These are phyloP conservation scores for Poeciliopsis presidionis DNA, from an alignment of 2,797 vertebrate genomes.

Conservation along the genomic window DNA sequence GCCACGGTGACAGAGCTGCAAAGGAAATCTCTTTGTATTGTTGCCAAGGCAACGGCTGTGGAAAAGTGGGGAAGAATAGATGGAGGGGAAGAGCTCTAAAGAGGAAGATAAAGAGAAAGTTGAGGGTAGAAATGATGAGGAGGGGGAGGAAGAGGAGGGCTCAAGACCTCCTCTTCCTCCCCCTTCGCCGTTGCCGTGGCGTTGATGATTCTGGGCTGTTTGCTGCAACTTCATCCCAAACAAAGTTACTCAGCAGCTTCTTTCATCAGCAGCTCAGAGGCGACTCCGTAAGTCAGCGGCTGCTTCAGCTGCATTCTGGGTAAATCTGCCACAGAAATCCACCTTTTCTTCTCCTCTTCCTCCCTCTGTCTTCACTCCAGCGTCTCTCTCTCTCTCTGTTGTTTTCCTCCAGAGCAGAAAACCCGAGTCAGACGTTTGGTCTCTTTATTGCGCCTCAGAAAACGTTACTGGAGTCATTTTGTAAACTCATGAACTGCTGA, in stretches of 20 bases:
- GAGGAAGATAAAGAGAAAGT: conserved; percentile 10
- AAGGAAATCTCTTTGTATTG: conserved; percentile 84
- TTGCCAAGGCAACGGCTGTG: conserved; percentile 86
- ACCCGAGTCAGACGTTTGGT: background rate
- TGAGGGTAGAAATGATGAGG: conserved; percentile 11
- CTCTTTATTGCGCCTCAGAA: conserved; percentile 25
- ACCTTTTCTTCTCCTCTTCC: background rate
- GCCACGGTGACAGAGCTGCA: conserved; percentile 83
- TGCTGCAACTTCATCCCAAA: conserved; percentile 71
- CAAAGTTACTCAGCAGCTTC: conserved; percentile 74
- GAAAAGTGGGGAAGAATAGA: conserved; percentile 65
- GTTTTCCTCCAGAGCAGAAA: background rate
- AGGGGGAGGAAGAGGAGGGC: conserved; percentile 24
- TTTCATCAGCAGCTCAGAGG: conserved; percentile 40
- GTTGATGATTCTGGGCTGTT: conserved; percentile 68
- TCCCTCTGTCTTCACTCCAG: background rate
- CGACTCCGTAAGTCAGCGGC: conserved; percentile 38
- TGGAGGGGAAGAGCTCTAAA: background rate
- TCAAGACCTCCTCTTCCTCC: conserved; percentile 31
- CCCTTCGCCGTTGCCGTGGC: conserved; percentile 57
- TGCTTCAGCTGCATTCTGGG: conserved; percentile 21
- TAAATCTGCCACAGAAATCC: conserved; percentile 1
- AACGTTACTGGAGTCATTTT: conserved; percentile 40
- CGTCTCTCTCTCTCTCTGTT: accelerated
- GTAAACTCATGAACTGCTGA: conserved; percentile 51